Evolutionary conservation across 1,140 invertebrate genomes (phyloP), one percentile per base, ranked within the genome.

Genomic region (Charaxes varanes): DNA sequence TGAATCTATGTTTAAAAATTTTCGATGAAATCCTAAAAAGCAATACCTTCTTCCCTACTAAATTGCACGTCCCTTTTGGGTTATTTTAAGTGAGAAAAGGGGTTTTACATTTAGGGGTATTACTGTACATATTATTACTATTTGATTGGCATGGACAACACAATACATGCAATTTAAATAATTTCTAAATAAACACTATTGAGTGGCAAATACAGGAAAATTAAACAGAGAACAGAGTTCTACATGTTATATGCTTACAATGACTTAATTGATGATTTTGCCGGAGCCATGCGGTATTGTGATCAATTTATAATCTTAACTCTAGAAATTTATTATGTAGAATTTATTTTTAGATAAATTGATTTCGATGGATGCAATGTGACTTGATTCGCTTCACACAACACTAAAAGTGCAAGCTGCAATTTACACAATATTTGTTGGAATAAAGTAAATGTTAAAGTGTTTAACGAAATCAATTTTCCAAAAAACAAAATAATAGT

Each of bases 211-310:
- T 64, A 72, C 53, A 63, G 64, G 66, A 74, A 78, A 71, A 71
- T 78, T 76, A 78, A 41, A 33, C 41, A 59, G 32, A 59, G 58
- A 50, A 56, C 27, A 65, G 44, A 50, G 41, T 36, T 59, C 35
- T 70, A 74, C 36, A 11, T 67, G 68, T 74, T 74, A 77, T 67
- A 58, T 58, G 62, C 67, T 58, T 74, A 77, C 62, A 49, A 77
- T 80, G 72, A 66, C 49, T 69, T 79, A 70, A 64, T 65, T 41
- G 34, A 60, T 74, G 76, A 58, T 64, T 14, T 56, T 36, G 70
- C 62, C 32, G 43, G 41, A 60, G 62, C 19, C 74, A 79, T 72
- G 73, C 70, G 19, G 16, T 41, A 47, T 14, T 13, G 23, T 42
- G 34, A 49, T 17, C 22, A 32, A 26, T 19, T 18, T 19, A 33